These are phyloP conservation scores for Pseudomyrmex gracilis DNA, from an alignment of 1,140 invertebrate species.

Conservation along the genomic window DNA sequence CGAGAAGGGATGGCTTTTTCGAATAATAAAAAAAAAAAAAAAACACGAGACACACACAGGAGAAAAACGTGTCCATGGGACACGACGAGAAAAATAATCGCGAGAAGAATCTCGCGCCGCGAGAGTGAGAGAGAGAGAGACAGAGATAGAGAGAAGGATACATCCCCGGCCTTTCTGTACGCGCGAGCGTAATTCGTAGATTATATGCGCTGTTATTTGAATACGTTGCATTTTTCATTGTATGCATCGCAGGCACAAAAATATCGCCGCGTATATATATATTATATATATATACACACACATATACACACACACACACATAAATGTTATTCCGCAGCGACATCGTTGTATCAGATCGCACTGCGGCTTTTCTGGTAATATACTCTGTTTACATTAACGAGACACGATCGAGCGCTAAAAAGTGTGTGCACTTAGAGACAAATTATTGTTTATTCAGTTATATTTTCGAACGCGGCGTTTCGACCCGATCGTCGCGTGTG, in stretches of 20 bases:
- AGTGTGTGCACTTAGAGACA: not conserved
- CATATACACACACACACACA: not conserved
- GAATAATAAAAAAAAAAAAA: too few species aligned
- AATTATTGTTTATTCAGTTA: not conserved
- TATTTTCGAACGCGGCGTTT: not conserved
- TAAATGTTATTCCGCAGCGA: not conserved
- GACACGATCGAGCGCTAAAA: not conserved
- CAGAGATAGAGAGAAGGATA: too few species aligned
- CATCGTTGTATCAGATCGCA: not conserved
- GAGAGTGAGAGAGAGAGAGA: too few species aligned
- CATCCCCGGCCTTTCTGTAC: not conserved
- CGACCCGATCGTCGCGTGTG: not conserved
- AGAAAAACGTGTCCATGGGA: constrained; percentile 8
- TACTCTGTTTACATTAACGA: not conserved
- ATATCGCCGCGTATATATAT: too few species aligned
- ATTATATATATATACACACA: not conserved
- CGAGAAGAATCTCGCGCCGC: not conserved
- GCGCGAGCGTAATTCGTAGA: constrained; percentile 21
- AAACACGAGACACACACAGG: not conserved
- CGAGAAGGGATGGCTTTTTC: not conserved
- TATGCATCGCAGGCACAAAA: not conserved
- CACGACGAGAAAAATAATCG: constrained; percentile 26
- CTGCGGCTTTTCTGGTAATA: not conserved
- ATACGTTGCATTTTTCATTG: constrained; percentile 29
- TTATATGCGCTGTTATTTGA: constrained; percentile 25